Evolutionary conservation across 2,888 invertebrate species (phyloP).

Genomic region (Caenorhabditis panamensis): DNA sequence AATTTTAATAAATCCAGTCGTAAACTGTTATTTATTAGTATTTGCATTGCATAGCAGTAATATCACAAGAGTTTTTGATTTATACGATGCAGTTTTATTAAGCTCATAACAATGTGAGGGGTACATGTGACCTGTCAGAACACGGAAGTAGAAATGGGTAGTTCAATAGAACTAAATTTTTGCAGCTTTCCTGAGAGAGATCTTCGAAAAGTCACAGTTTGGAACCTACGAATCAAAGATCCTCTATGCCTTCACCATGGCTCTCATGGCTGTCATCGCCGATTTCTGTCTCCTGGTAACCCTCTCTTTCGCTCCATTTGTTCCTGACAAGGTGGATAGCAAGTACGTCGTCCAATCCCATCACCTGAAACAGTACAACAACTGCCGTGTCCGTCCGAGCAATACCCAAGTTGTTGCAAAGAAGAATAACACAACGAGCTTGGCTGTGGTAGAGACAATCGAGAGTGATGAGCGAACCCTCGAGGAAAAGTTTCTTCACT

Average conservation of each 20-base stretch:
- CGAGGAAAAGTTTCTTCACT: not conserved
- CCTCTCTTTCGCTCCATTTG: not conserved
- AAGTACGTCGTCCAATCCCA: slow-evolving; percentile 13
- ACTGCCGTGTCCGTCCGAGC: not conserved
- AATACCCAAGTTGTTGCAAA: not conserved
- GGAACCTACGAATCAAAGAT: slow-evolving; percentile 36
- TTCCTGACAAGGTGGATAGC: not conserved
- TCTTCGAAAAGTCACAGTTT: slow-evolving; percentile 41
- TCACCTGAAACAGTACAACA: not conserved
- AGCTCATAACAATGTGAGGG: no score
- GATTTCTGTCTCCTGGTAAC: not conserved
- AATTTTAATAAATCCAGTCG: no score
- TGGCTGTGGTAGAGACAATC: not conserved
- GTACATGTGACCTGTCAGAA: no score
- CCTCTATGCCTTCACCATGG: slow-evolving; percentile 41
- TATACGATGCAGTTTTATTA: no score
- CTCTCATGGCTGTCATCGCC: not conserved
- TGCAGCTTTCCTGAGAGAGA: slow-evolving; percentile 40
- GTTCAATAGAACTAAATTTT: no score
- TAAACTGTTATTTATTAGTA: no score
- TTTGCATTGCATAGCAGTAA: no score
- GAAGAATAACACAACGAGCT: not conserved
- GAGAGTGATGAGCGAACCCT: not conserved
- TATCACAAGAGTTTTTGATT: no score
- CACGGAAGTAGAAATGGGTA: no score